Conservation (phyloP, 2,113 vertebrate species). For the Thamnaconus septentrionalis region DNA sequence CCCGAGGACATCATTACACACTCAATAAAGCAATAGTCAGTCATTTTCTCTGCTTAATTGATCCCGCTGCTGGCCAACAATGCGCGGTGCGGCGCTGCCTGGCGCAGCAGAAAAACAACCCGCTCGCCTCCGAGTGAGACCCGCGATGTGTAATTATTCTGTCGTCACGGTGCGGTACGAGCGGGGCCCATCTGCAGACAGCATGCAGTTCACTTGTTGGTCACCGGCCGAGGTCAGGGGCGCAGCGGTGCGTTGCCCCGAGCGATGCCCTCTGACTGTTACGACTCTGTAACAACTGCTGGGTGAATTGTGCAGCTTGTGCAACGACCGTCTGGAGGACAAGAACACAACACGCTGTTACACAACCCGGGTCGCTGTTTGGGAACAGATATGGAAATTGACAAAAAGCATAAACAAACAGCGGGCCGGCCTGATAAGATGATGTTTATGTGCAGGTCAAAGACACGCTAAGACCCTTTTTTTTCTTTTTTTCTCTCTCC, state of each 20-base stretch:
- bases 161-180: constrained; percentile 40
- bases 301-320: constrained; percentile 36
- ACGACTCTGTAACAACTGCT: constrained; percentile 21
- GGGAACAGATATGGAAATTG: constrained; percentile 38
- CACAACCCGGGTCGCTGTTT: constrained; percentile 32
- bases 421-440: constrained; percentile 36
- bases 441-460: constrained; percentile 28
- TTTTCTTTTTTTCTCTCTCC: not conserved
- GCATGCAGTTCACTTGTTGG: constrained; percentile 51
- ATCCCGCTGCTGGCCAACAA: constrained; percentile 62
- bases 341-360: constrained; percentile 21
- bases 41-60: constrained; percentile 73
- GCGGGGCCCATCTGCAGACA: constrained; percentile 51
- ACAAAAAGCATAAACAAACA: constrained; percentile 37
- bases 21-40: constrained; percentile 74
- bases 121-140: constrained; percentile 31
- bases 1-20: constrained; percentile 68
- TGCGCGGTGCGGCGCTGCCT: constrained; percentile 46
- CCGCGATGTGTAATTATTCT: constrained; percentile 45
- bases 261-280: constrained; percentile 3
- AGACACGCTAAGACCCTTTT: not conserved
- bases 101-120: constrained; percentile 38
- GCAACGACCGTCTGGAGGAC: constrained; percentile 44
- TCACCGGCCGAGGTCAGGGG: constrained; percentile 49
- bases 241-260: constrained; percentile 24